Base-by-base conservation (phyloP, 2,888 invertebrate species). In the Chironomus tentans region DNA sequence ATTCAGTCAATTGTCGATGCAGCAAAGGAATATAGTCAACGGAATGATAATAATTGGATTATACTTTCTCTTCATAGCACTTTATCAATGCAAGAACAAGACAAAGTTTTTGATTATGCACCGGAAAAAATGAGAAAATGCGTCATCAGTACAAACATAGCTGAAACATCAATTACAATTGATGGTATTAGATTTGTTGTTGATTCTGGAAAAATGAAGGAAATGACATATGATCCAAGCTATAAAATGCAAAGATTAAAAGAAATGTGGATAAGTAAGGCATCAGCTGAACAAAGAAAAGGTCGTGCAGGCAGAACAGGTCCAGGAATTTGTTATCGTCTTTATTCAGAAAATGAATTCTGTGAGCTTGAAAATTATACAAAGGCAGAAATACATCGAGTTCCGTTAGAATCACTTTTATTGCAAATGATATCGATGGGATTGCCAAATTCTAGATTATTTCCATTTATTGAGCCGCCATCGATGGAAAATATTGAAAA, bases 141-240 rank as follows among this genome's bases (percentile, higher is more conserved):
- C 82, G 95, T 99, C 77, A 90, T 99, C 0, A 95, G 97, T 0
- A 99, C 99, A 0, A 99, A 99, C 81, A 98, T 99, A 77, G 97
- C 97, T 0, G 99, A 99, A 86, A 99, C 99, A 0, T 98, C 98
- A 0, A 92, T 99, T 3, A 99, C 99, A 0, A 98, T 99, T 76
- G 99, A 99, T 82, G 98, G 98, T 0, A 93, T 99, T 75, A 87
- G 98, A 80, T 99, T 99, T 84, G 98, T 99, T 0, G 89, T 94
- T 0, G 98, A 99, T 83, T 97, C 97, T 2, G 98, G 99, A 38
- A 97, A 96, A 87, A 95, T 90, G 0, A 98, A 98, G 85, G 94
- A 98, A 85, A 98, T 98, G 95, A 95, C 92, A 80, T 98, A 95
- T 81, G 96, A 98, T 83, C 90, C 95, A 0, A 88, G 89, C 1